Conservation (phyloP, 2,113 vertebrate genomes). For the Platysteira castanea region DNA sequence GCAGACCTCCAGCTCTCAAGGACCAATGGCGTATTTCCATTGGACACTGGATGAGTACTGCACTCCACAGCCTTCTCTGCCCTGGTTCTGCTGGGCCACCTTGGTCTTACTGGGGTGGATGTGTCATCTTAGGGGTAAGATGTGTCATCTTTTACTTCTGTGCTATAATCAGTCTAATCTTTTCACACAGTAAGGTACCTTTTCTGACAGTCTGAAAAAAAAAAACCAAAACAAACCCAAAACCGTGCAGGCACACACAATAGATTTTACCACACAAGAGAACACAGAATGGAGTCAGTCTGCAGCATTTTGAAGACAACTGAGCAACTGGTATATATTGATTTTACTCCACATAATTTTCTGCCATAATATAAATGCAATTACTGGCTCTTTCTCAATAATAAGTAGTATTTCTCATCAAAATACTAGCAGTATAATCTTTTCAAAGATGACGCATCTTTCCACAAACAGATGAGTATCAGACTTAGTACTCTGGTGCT, state of each 20-base stretch:
- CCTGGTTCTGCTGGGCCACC: neutral
- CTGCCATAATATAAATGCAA: neutral
- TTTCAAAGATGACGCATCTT: neutral
- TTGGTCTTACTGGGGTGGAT: neutral
- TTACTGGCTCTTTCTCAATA: neutral
- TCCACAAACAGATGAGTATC: neutral
- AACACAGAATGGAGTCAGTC: neutral
- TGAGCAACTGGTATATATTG: neutral
- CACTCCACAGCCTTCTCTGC: neutral
- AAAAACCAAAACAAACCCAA: neutral
- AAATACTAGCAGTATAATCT: neutral
- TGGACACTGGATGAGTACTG: neutral
- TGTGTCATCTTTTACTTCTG: neutral
- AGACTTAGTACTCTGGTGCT: neutral
- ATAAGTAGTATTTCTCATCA: neutral
- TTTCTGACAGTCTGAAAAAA: neutral
- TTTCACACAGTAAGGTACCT: neutral
- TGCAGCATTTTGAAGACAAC: neutral
- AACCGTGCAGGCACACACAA: neutral
- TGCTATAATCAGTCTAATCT: neutral
- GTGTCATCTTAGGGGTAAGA: neutral
- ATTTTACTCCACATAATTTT: neutral
- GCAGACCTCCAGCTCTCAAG: neutral
- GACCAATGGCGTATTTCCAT: accelerated
- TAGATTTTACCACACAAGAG: neutral